A percentile compares a stretch with the other conserved stretches of the same genome.
phyloP scores from a whole-genome alignment of 2,888 invertebrate species.

The Drosophila subquinaria region DNA sequence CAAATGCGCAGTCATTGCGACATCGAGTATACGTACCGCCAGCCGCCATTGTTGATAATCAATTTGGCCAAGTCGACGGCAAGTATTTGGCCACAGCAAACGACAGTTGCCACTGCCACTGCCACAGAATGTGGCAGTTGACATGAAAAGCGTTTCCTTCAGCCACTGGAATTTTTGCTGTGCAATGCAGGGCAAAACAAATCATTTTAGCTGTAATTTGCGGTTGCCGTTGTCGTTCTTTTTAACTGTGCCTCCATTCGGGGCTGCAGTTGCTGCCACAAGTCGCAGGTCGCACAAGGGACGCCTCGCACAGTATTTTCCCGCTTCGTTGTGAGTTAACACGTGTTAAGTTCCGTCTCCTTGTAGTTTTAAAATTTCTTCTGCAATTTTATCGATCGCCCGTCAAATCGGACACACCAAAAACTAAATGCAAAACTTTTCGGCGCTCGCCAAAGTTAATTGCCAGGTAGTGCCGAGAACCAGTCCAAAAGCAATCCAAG shows the following conservation, averaged over 20 bases:
- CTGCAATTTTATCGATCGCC: constrained; percentile 71
- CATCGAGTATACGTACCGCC: constrained; percentile 50
- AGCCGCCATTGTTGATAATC: constrained; percentile 68
- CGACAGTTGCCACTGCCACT: constrained; percentile 47
- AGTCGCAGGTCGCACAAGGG: constrained; percentile 32
- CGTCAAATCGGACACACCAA: constrained; percentile 7
- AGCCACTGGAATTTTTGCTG: constrained; percentile 64
- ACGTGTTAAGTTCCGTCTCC: constrained; percentile 54
- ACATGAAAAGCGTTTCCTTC: constrained; percentile 59
- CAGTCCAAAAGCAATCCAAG: constrained; percentile 11
- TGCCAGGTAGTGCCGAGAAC: constrained; percentile 65
- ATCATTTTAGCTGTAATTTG: constrained; percentile 59
- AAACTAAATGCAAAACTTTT: constrained; percentile 56
- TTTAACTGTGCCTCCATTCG: constrained; percentile 6
- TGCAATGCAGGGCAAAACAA: constrained; percentile 57
- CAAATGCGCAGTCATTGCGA: constrained; percentile 62
- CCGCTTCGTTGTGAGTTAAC: constrained; percentile 61
- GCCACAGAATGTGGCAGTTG: constrained; percentile 57
- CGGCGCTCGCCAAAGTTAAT: constrained; percentile 52
- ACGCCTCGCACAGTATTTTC: constrained; percentile 45
- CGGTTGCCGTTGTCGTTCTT: constrained; percentile 32
- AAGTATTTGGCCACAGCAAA: constrained; percentile 55
- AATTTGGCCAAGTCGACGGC: constrained; percentile 62
- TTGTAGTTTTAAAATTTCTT: constrained; percentile 27
- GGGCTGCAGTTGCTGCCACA: constrained; percentile 13